Conservation (phyloP, 2,888 invertebrate genomes). For the Microctonus hyperodae region DNA sequence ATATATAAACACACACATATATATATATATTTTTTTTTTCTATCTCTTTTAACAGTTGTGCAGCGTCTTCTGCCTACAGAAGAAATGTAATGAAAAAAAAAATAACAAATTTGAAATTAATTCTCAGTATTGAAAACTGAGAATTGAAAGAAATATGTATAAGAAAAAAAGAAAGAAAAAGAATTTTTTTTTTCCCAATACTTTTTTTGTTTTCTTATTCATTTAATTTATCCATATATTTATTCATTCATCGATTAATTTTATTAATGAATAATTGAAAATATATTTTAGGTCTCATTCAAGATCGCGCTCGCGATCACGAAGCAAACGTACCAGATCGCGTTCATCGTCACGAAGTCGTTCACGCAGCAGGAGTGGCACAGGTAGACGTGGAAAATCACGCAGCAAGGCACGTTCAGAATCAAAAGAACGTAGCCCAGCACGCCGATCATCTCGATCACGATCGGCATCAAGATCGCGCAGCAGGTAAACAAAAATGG, state of each 20-base stretch:
- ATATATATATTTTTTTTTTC: neutral
- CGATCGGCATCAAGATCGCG: conserved; percentile 57
- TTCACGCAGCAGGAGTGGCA: conserved; percentile 63
- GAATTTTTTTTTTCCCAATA: neutral
- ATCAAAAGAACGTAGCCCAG: conserved; percentile 56
- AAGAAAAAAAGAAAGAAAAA: neutral
- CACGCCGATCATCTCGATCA: conserved; percentile 53
- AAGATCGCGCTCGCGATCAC: conserved; percentile 63
- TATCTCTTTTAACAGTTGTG: conserved; percentile 2
- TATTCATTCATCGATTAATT: neutral
- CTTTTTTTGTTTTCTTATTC: neutral
- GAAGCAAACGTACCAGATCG: conserved; percentile 64
- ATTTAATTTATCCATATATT: too few relatives aligned
- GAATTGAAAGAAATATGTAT: neutral
- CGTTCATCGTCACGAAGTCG: conserved; percentile 74
- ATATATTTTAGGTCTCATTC: conserved; percentile 53
- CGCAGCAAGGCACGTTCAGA: conserved; percentile 55
- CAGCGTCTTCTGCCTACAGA: neutral
- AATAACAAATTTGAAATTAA: neutral
- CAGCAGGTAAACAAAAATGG: conserved; percentile 50
- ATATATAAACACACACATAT: neutral
- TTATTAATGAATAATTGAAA: conserved; percentile 2
- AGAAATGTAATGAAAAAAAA: neutral
- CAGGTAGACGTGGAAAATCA: conserved; percentile 47
- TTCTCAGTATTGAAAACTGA: neutral